phyloP scores from a whole-genome alignment of 2,888 invertebrate genomes.

The Tinea semifulvella region DNA sequence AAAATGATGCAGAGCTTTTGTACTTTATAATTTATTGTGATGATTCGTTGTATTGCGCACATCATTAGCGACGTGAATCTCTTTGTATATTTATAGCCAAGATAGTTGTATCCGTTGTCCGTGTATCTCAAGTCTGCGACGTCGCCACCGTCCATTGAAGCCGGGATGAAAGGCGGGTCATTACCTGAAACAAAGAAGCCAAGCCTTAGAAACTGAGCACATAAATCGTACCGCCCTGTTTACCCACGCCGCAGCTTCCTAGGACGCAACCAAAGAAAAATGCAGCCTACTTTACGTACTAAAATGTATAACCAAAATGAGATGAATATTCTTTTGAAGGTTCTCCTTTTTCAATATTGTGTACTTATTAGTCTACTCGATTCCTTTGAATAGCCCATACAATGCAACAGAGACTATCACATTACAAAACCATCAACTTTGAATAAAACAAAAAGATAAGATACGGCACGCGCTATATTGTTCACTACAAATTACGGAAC shows the following conservation, averaged over 20 bases:
- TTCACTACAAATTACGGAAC: too few relatives aligned
- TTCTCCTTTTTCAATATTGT: too few relatives aligned
- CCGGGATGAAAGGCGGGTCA: conserved; percentile 61
- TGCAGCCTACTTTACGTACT: conserved; percentile 47
- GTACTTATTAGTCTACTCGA: too few relatives aligned
- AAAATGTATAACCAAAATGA: conserved; percentile 4
- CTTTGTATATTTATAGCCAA: conserved; percentile 6
- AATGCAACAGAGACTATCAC: too few relatives aligned
- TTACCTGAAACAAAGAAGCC: conserved; percentile 64
- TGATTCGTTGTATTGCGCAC: neutral
- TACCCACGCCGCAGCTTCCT: conserved; percentile 51
- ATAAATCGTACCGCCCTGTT: conserved; percentile 60
- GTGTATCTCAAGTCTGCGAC: conserved; percentile 12
- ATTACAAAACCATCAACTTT: too few relatives aligned
- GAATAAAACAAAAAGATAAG: too few relatives aligned
- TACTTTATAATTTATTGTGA: too few relatives aligned
- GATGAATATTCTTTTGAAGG: too few relatives aligned
- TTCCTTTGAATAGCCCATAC: too few relatives aligned
- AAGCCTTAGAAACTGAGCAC: conserved; percentile 55
- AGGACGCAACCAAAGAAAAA: conserved; percentile 52
- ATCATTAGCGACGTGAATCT: conserved; percentile 5
- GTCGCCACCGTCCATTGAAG: conserved; percentile 38
- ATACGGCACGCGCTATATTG: too few relatives aligned
- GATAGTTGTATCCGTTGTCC: conserved; percentile 11
- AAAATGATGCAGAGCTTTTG: too few relatives aligned